Percentiles rank a stretch among this genome's conserved stretches.
Evolutionary conservation across 2,888 invertebrate genomes (phyloP).

Genomic region (Galerucella nymphaeae): DNA sequence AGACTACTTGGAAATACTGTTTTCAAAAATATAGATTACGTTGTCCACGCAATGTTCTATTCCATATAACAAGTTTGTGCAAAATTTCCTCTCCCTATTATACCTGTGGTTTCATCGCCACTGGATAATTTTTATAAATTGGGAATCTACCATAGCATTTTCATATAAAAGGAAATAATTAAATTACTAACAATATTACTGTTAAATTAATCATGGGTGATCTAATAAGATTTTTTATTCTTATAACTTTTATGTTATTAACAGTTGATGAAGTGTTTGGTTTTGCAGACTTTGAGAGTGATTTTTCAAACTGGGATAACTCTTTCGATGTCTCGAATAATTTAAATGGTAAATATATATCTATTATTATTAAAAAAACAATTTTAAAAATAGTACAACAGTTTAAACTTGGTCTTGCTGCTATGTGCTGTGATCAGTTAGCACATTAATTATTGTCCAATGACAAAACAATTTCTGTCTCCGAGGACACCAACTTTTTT

Average conservation of each 20-base stretch:
- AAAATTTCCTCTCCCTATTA: not conserved
- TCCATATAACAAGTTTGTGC: too few species aligned
- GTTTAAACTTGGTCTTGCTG: too few species aligned
- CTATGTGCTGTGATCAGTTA: too few species aligned
- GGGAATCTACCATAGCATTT: not conserved
- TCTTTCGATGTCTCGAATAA: not conserved
- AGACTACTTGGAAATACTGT: too few species aligned
- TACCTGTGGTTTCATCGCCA: not conserved
- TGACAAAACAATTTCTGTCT: too few species aligned
- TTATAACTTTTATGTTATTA: not conserved
- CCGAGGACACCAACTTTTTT: too few species aligned
- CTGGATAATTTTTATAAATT: not conserved
- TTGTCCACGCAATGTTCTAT: too few species aligned
- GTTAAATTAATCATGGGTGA: not conserved
- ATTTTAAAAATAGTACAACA: too few species aligned
- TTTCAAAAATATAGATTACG: too few species aligned
- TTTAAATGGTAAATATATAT: slow-evolving; percentile 18
- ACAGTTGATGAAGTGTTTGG: not conserved
- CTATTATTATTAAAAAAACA: too few species aligned
- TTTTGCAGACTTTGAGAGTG: not conserved
- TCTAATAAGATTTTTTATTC: not conserved
- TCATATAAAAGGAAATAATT: not conserved
- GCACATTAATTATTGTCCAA: too few species aligned
- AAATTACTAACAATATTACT: not conserved
- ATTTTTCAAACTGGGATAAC: slow-evolving; percentile 1